Evolutionary conservation across 2,888 invertebrate genomes (phyloP).

Genomic region (Erannis defoliaria): DNA sequence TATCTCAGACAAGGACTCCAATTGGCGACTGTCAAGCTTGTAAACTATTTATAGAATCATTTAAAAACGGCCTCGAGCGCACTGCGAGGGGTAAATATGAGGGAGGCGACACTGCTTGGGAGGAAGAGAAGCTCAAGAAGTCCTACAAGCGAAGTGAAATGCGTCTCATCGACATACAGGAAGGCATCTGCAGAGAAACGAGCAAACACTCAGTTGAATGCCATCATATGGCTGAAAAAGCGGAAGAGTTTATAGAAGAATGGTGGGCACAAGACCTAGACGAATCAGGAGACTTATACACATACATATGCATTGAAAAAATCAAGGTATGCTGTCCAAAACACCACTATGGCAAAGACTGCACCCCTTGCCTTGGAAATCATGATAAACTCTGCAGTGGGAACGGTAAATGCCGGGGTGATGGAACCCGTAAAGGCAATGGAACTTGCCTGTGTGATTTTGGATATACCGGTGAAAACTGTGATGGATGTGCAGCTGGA

Average conservation of each 20-base stretch:
- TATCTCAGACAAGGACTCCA: conserved; percentile 73
- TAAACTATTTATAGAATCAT: conserved; percentile 90
- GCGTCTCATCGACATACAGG: conserved; percentile 96
- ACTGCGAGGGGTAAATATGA: conserved; percentile 96
- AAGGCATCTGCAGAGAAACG: conserved; percentile 93
- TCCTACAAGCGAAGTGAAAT: conserved; percentile 95
- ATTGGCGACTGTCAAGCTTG: conserved; percentile 94
- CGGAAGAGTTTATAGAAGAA: conserved; percentile 93
- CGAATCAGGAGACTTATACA: conserved; percentile 68
- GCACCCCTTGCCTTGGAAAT: conserved; percentile 92
- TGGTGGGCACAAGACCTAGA: conserved; percentile 92
- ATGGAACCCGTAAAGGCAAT: conserved; percentile 96
- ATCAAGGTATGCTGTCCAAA: conserved; percentile 94
- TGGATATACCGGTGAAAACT: conserved; percentile 93
- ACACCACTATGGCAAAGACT: conserved; percentile 93
- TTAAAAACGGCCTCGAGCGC: conserved; percentile 92
- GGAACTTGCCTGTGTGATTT: conserved; percentile 95
- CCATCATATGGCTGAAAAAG: conserved; percentile 93
- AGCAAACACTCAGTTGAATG: conserved; percentile 92
- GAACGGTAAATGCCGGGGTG: conserved; percentile 93
- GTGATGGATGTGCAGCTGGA: conserved; percentile 91
- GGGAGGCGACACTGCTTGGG: conserved; percentile 98
- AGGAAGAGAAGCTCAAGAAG: conserved; percentile 93
- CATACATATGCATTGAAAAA: conserved; percentile 93
- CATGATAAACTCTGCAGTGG: conserved; percentile 92